Evolutionary conservation across 1,140 invertebrate genomes (phyloP).

Genomic region (Papilio machaon): DNA sequence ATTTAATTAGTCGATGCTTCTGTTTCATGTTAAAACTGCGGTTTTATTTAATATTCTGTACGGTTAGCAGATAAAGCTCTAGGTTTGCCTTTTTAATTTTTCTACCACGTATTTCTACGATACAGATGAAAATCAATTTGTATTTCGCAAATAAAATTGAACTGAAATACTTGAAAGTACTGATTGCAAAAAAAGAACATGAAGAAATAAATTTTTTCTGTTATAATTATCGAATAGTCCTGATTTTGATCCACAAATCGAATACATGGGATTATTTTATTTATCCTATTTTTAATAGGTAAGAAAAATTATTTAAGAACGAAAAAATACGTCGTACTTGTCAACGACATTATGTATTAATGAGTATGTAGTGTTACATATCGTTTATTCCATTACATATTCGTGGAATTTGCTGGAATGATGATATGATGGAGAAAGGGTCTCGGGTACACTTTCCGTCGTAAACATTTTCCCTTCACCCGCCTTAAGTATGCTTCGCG

Average conservation of each 20-base stretch:
- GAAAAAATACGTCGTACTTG: background rate
- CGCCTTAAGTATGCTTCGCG: conserved; percentile 6
- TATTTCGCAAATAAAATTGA: background rate
- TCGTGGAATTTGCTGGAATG: background rate
- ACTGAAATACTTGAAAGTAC: background rate
- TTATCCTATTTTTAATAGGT: too few species aligned
- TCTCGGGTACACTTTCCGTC: conserved; percentile 6
- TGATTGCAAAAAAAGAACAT: background rate
- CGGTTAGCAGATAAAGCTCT: background rate
- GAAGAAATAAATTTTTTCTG: too few species aligned
- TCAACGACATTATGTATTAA: background rate
- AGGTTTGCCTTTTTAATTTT: background rate
- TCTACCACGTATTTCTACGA: background rate
- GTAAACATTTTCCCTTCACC: conserved; percentile 14
- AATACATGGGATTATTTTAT: too few species aligned
- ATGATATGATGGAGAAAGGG: conserved; percentile 2
- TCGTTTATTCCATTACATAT: background rate
- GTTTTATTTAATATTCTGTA: conserved; percentile 10
- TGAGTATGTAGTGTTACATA: background rate
- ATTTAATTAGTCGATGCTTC: conserved; percentile 26
- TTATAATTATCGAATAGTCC: too few species aligned
- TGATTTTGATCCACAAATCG: too few species aligned
- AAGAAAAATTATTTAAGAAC: background rate
- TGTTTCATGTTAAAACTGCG: conserved; percentile 20
- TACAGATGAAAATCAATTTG: background rate